Conservation (phyloP, 2,797 vertebrate genomes). For the Ambastaia sidthimunki region DNA sequence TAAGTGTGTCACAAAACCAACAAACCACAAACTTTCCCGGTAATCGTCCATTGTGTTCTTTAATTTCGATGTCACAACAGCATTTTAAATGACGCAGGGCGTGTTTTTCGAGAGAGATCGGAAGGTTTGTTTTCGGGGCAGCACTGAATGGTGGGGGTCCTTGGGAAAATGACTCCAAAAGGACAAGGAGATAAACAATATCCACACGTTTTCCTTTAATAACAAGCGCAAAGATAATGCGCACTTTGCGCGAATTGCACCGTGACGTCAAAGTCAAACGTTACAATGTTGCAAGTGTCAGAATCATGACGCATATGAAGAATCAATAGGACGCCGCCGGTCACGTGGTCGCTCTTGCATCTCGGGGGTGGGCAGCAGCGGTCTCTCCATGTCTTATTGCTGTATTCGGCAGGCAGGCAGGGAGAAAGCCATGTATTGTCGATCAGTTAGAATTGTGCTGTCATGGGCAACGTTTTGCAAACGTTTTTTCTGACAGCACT, state of each 20-base stretch:
- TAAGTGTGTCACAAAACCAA: constrained; percentile 48
- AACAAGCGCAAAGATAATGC: neutral
- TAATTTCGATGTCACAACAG: neutral
- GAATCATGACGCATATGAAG: constrained; percentile 38
- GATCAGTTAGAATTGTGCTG: constrained; percentile 33
- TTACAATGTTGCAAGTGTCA: neutral
- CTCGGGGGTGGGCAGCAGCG: constrained; percentile 70
- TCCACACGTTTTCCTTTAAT: no score
- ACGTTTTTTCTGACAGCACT: constrained; percentile 30
- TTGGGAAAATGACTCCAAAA: neutral
- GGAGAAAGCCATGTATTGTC: constrained; percentile 61
- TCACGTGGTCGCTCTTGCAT: constrained; percentile 72
- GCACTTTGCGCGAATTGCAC: neutral
- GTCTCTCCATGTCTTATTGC: constrained; percentile 67
- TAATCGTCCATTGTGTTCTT: neutral
- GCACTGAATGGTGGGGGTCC: neutral
- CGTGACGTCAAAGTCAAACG: neutral
- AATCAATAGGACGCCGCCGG: constrained; percentile 65
- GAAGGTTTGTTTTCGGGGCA: neutral
- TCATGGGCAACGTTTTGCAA: constrained; percentile 50
- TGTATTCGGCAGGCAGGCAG: constrained; percentile 61
- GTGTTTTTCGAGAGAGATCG: neutral
- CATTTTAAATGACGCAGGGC: neutral
- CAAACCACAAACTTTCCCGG: neutral
- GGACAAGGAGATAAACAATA: neutral